Evolutionary conservation across 2,888 invertebrate genomes (phyloP).

Genomic region (Eledone cirrhosa): DNA sequence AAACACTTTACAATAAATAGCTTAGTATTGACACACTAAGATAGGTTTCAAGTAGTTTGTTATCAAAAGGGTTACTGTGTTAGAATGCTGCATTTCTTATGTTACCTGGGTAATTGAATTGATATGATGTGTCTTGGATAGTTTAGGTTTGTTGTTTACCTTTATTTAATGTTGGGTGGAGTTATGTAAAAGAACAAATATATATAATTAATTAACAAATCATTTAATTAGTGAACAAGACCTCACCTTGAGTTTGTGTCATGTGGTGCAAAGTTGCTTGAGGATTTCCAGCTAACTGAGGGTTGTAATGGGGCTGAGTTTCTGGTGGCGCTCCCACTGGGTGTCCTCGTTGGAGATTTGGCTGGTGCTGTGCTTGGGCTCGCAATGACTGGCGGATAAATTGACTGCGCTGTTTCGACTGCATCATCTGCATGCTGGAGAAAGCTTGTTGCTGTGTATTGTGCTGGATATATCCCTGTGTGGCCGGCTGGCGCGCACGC

Average conservation of each 20-base stretch:
- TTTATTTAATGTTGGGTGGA: no score
- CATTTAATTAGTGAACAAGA: neutral
- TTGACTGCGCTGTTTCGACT: constrained; percentile 31
- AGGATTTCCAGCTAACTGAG: constrained; percentile 36
- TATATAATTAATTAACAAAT: no score
- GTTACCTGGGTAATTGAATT: no score
- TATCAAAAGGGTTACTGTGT: no score
- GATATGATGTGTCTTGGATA: no score
- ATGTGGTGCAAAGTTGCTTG: constrained; percentile 43
- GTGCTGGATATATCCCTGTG: constrained; percentile 25
- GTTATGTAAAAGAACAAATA: no score
- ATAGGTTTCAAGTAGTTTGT: no score
- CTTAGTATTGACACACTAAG: no score
- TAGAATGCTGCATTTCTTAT: no score
- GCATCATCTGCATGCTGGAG: constrained; percentile 26
- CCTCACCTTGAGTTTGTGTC: constrained; percentile 40
- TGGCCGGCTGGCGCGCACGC: constrained; percentile 31
- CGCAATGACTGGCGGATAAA: constrained; percentile 35
- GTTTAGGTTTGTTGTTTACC: no score
- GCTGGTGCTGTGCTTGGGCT: constrained; percentile 42
- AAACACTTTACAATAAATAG: no score
- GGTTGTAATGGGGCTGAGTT: constrained; percentile 31
- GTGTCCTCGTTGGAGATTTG: constrained; percentile 41
- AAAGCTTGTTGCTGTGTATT: constrained; percentile 28
- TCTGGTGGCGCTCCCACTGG: constrained; percentile 35